Percentiles rank a stretch among this genome's conserved stretches.
phyloP scores from a whole-genome alignment of 2,797 vertebrate species.

The Dendrocincla tyrannina region DNA sequence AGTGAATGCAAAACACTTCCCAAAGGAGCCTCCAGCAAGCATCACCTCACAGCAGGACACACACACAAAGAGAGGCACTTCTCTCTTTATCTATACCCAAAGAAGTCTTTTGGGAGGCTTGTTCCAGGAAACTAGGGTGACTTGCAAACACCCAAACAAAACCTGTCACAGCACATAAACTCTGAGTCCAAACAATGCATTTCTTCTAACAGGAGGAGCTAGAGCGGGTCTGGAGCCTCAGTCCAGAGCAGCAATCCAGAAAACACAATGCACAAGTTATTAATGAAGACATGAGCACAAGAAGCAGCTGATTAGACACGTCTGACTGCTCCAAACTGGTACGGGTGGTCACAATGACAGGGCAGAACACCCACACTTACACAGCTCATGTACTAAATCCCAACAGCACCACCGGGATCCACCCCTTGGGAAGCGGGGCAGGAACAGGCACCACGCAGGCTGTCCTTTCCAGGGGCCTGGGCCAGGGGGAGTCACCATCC shows the following conservation, averaged over 20 bases:
- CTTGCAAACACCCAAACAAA: neutral
- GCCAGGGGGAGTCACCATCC: no score
- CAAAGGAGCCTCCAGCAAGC: neutral
- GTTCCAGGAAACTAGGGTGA: neutral
- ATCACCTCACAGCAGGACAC: rapidly evolving
- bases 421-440: rapidly evolving
- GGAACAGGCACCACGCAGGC: neutral
- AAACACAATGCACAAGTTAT: neutral
- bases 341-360: rapidly evolving
- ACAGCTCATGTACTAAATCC: neutral
- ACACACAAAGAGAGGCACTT: neutral
- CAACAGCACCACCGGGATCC: neutral
- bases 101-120: neutral
- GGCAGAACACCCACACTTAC: neutral
- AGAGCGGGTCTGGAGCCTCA: neutral
- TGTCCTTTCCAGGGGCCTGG: neutral
- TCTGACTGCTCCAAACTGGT: neutral
- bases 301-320: neutral
- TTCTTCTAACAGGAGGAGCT: neutral
- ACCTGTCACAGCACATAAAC: neutral
- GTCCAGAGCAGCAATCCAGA: neutral
- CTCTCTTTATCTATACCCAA: neutral
- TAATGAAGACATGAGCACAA: neutral
- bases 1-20: neutral
- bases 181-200: neutral